These are phyloP conservation scores for Cotesia typhae DNA, from an alignment of 1,140 invertebrate genomes.

Conservation along the genomic window DNA sequence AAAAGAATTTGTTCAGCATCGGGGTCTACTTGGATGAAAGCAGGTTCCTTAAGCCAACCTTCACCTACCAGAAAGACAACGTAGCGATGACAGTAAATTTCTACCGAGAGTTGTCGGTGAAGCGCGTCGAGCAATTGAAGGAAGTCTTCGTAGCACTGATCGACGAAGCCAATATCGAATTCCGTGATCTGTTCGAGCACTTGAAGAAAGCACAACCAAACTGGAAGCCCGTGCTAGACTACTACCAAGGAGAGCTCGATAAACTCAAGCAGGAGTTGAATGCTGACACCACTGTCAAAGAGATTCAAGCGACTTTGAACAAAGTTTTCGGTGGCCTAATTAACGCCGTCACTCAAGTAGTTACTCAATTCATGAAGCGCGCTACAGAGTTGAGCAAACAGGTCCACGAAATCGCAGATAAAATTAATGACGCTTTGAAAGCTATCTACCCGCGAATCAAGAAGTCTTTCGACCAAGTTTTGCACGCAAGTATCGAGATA, in stretches of 20 bases:
- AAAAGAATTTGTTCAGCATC: conserved; percentile 70
- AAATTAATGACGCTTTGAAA: conserved; percentile 58
- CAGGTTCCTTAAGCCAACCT: conserved; percentile 75
- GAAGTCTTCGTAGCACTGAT: conserved; percentile 58
- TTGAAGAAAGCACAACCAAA: conserved; percentile 71
- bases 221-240: conserved; percentile 67
- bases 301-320: conserved; percentile 71
- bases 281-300: conserved; percentile 72
- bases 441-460: conserved; percentile 66
- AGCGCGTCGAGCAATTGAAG: conserved; percentile 55
- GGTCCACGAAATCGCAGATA: conserved; percentile 61
- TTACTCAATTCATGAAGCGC: conserved; percentile 50
- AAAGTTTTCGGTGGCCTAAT: conserved; percentile 61
- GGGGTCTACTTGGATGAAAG: conserved; percentile 71
- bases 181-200: conserved; percentile 61
- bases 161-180: conserved; percentile 54
- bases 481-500: conserved; percentile 56
- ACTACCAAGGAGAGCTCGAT: conserved; percentile 70
- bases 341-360: conserved; percentile 58
- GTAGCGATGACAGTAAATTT: conserved; percentile 57
- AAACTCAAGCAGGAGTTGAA: conserved; percentile 73
- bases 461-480: conserved; percentile 66
- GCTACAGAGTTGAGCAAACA: conserved; percentile 62
- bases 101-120: conserved; percentile 39
- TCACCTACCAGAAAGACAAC: conserved; percentile 71